phyloP scores from a whole-genome alignment of 2,113 vertebrate genomes.

The Alexandromys fortis region DNA sequence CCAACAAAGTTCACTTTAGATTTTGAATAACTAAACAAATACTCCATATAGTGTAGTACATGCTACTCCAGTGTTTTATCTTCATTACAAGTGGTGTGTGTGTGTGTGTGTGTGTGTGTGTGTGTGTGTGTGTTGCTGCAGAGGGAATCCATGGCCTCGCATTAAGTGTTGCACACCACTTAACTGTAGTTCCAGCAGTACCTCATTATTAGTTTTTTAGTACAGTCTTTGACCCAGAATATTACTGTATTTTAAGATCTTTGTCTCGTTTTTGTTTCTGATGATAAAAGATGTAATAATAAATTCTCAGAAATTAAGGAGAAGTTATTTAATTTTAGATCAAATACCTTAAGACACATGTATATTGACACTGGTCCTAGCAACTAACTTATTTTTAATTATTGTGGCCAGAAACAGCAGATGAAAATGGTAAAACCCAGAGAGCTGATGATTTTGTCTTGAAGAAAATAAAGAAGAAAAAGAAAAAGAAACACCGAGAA shows the following conservation, averaged over 20 bases:
- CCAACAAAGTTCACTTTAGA: constrained; percentile 32
- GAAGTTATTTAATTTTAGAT: constrained; percentile 59
- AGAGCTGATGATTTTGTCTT: constrained; percentile 91
- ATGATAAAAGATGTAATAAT: constrained; percentile 39
- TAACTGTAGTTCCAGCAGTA: background rate
- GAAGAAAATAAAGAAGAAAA: constrained; percentile 97
- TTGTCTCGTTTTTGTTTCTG: constrained; percentile 53
- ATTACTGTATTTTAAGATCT: constrained; percentile 55
- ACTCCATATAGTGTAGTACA: background rate
- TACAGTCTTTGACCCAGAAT: constrained; percentile 31
- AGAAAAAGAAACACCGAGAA: constrained; percentile 96
- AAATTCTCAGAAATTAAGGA: constrained; percentile 54
- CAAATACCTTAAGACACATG: constrained; percentile 66
- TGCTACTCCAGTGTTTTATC: constrained; percentile 30
- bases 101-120: background rate
- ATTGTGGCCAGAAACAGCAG: constrained; percentile 89
- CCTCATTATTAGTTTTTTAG: constrained; percentile 21
- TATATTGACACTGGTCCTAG: constrained; percentile 74
- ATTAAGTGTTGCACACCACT: background rate
- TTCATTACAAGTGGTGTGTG: constrained; percentile 36
- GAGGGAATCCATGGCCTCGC: background rate
- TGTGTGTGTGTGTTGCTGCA: background rate
- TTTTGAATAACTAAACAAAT: constrained; percentile 32
- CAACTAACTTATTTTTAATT: constrained; percentile 83
- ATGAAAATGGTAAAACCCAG: constrained; percentile 93